Evolutionary conservation across 2,888 invertebrate species (phyloP), one percentile per base, ranked within the genome.

Genomic region (Diachrysia chrysitis): DNA sequence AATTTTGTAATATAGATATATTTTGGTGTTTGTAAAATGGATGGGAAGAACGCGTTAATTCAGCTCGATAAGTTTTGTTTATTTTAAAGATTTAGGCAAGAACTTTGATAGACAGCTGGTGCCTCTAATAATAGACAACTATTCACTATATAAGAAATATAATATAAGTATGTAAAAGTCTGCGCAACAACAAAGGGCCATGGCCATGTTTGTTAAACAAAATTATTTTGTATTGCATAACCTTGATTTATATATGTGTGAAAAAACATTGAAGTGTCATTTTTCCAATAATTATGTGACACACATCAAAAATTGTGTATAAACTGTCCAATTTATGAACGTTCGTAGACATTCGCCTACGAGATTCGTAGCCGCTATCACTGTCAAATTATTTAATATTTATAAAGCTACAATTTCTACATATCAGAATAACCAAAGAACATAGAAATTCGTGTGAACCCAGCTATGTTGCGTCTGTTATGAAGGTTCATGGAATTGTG

Each of bases 401-500:
- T 35, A 29, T 37, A 16, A 9, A 42, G 19, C 16, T 16, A 58
- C 16, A 2, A n/a, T 21, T 14, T 25, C 16, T 16, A 5, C n/a
- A n/a, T 7, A 54, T 25, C 25, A 51, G 21, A 46, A 46, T 19
- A 46, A 25, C 10, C n/a, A 23, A 46, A 25, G 16, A 29, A 48
- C 29, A 16, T 17, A 37, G 17, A 57, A 9, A 23, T 0, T 19
- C 23, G 46, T 17, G 35, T 56, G 42, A 51, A 51, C 21, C 23
- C 32, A 17, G 25, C 61, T 54, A 23, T 32, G 67, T 42, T 63
- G 32, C 60, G 25, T 60, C 14, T 37, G 63, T 58, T 63, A 72
- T 68, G 69, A 71, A 80, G 59, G 51, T 68, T 62, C 53, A 71
- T 65, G 59, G 57, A 59, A 73, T 79, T 63, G 53, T 62, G 46